Evolutionary conservation across 2,888 invertebrate species (phyloP).

Genomic region (Thyatira batis): DNA sequence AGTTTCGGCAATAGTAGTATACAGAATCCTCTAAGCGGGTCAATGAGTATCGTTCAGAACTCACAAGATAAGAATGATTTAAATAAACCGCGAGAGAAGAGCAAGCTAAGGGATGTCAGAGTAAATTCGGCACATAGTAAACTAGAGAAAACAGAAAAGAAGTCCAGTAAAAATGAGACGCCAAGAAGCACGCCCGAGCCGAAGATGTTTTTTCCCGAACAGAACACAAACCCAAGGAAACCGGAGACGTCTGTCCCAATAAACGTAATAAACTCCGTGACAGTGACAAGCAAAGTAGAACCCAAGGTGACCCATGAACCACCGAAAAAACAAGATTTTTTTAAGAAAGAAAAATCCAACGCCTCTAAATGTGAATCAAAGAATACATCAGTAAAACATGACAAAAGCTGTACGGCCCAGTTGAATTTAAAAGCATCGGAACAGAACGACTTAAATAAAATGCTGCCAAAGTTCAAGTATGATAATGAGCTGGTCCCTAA

Average conservation of each 20-base stretch:
- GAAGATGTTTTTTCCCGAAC: slow-evolving; percentile 77
- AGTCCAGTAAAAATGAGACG: slow-evolving; percentile 61
- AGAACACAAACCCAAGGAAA: slow-evolving; percentile 60
- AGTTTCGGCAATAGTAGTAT: slow-evolving; percentile 52
- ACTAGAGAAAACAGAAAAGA: slow-evolving; percentile 72
- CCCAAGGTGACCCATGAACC: slow-evolving; percentile 61
- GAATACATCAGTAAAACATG: slow-evolving; percentile 68
- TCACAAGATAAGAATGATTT: slow-evolving; percentile 63
- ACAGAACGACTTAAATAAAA: slow-evolving; percentile 80
- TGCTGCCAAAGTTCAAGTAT: slow-evolving; percentile 77
- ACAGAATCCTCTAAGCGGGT: slow-evolving; percentile 58
- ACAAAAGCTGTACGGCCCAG: slow-evolving; percentile 67
- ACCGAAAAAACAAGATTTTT: slow-evolving; percentile 78
- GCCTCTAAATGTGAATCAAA: slow-evolving; percentile 64
- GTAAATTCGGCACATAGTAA: slow-evolving; percentile 78
- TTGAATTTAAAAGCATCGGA: slow-evolving; percentile 60
- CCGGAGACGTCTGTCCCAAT: slow-evolving; percentile 73
- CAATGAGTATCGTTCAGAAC: slow-evolving; percentile 61
- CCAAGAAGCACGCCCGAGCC: slow-evolving; percentile 72
- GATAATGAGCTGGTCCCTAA: slow-evolving; percentile 81
- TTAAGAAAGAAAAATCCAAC: slow-evolving; percentile 76
- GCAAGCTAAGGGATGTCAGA: slow-evolving; percentile 72
- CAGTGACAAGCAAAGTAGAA: slow-evolving; percentile 66
- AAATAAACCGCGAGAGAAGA: slow-evolving; percentile 72
- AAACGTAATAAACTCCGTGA: slow-evolving; percentile 71